These are phyloP conservation scores for Grantiella picta DNA, from an alignment of 2,113 vertebrate species.

Conservation along the genomic window DNA sequence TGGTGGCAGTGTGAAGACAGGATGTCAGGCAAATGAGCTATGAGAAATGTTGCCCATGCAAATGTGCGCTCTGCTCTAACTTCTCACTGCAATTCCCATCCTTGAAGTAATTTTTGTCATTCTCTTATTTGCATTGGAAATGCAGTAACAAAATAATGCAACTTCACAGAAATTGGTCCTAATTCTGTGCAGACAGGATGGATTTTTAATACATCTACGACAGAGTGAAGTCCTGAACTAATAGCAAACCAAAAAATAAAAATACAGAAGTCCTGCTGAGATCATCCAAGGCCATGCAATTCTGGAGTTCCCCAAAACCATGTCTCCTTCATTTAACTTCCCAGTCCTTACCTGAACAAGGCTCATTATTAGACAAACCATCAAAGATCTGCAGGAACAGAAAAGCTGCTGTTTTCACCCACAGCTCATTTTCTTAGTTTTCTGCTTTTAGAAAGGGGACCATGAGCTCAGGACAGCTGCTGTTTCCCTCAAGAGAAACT, in stretches of 20 bases:
- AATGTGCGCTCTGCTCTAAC: background rate
- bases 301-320: background rate
- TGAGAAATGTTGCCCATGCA: slow-evolving; percentile 29
- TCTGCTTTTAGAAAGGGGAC: background rate
- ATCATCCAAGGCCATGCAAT: background rate
- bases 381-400: background rate
- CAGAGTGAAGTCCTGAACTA: background rate
- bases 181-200: background rate
- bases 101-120: background rate
- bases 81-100: background rate
- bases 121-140: slow-evolving; percentile 47
- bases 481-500: background rate
- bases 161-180: background rate
- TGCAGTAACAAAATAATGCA: background rate
- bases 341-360: background rate
- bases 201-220: background rate
- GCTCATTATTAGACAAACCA: background rate
- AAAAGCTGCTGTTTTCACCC: background rate
- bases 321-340: background rate
- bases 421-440: background rate
- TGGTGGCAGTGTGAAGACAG: background rate
- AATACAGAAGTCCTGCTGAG: background rate
- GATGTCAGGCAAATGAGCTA: slow-evolving; percentile 44
- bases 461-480: background rate
- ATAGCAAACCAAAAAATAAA: background rate